Base-by-base conservation (phyloP, 2,113 vertebrate genomes). In the Typhlomys cinereus region DNA sequence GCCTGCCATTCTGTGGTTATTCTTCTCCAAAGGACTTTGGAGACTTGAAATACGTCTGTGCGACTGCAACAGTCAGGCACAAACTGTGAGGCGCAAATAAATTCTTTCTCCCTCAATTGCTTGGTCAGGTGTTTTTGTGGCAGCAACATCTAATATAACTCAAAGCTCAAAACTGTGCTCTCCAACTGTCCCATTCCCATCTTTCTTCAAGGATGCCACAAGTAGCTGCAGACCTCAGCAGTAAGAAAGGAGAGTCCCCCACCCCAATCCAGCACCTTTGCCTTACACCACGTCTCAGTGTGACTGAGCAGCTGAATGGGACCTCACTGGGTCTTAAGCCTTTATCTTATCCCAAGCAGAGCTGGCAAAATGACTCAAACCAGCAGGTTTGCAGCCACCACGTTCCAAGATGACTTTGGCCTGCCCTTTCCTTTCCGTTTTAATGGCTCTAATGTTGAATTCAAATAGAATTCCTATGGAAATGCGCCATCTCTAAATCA, bases 381-480 rank as follows among this genome's bases (percentile, higher is more conserved):
- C 9, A 91, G 89, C 34, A 89, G 80, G 94, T 85, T 96, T 73
- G 85, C 27, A 94, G 88, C 90, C 71, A 50, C 57, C 90, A 93
- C 94, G 81, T 88, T 97, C 95, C 78, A 93, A 73, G 81, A 76
- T 9, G 61, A 96, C 46, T 96, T 97, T 85, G 59, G 57, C 27
- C 9, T 96, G 69, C 61, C 57, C 95, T 97, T 93, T 87, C 46
- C 83, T 96, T 97, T 96, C 92, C 71, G 75, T 95, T 97, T 96
- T 96, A 97, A 96, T 97, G 82, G 71, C 71, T 48, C 94, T 97
- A 95, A 94, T 86, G 79, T 21, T 96, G 94, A 96, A 97, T 97
- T 97, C 97, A 97, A 97, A 96, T 96, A 91, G 94, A 96, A 93
- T 96, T 93, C 92, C 95, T 89, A 92, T 88, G 84, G 92, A 96